Conservation (phyloP, 2,113 vertebrate species). For the Pardalotus punctatus region DNA sequence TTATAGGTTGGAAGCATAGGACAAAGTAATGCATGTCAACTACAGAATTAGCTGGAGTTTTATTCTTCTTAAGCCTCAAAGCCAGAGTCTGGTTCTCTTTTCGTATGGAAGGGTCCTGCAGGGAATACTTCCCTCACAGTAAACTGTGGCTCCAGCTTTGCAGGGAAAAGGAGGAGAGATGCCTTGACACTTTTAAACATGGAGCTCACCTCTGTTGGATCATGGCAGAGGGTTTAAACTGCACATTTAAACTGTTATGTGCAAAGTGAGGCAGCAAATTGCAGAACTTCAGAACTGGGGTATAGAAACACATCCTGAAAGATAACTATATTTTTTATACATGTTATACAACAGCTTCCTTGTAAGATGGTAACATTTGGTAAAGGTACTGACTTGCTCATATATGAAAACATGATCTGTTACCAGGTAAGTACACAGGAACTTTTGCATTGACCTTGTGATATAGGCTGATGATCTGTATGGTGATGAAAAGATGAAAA, state of each 20-base stretch:
- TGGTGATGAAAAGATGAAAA: no score
- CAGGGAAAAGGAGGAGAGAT: not conserved
- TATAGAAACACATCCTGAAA: not conserved
- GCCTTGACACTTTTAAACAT: not conserved
- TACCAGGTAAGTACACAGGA: not conserved
- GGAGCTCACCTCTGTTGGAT: not conserved
- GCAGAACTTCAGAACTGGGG: not conserved
- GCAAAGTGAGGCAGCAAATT: not conserved
- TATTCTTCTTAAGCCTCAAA: not conserved
- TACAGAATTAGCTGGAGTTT: constrained; percentile 26
- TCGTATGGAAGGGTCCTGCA: not conserved
- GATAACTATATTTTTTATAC: not conserved
- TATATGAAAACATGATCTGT: not conserved
- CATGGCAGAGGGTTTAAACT: not conserved
- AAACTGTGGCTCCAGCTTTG: not conserved
- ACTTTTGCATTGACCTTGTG: not conserved
- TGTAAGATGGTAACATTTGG: not conserved
- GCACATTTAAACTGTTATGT: not conserved
- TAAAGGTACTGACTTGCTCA: not conserved
- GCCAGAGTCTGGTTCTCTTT: not conserved
- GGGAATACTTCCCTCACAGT: not conserved
- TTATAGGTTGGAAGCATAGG: constrained; percentile 3
- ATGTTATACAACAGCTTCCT: not conserved
- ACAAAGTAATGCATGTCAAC: not conserved
- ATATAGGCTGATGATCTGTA: not conserved